These are phyloP conservation scores for Neopelma chrysocephalum DNA, from an alignment of 2,797 vertebrate genomes.

Conservation along the genomic window DNA sequence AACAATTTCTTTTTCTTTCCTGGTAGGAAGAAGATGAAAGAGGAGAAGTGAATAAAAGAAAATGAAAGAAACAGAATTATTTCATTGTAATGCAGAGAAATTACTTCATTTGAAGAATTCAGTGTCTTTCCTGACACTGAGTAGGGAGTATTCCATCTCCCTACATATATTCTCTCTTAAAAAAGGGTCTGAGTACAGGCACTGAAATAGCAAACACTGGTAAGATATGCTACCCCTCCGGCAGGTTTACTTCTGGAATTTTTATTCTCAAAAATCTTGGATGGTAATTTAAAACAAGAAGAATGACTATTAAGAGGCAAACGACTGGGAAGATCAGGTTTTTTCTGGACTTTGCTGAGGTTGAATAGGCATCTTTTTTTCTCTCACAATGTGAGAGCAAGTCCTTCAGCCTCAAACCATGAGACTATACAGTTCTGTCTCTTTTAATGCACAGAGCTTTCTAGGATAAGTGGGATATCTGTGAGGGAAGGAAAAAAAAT, in stretches of 20 bases:
- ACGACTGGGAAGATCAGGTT: neutral
- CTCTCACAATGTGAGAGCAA: neutral
- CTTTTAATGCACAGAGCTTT: neutral
- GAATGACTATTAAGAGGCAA: neutral
- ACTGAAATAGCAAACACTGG: neutral
- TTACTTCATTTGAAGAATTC: neutral
- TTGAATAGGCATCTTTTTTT: neutral
- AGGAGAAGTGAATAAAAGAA: neutral
- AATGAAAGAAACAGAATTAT: neutral
- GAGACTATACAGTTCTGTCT: neutral
- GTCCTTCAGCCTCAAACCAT: neutral
- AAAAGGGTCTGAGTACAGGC: neutral
- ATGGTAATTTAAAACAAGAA: neutral
- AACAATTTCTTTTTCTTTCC: neutral
- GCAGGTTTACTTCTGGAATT: neutral
- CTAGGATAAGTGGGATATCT: neutral
- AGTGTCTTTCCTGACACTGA: neutral
- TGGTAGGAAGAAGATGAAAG: neutral
- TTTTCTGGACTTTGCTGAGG: neutral
- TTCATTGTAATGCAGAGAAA: neutral
- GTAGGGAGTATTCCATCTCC: neutral
- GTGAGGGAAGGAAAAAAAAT: rapidly evolving
- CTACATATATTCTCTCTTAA: neutral
- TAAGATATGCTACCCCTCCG: neutral
- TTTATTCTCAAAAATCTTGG: neutral